Percentiles rank a stretch among this genome's conserved stretches.
These are phyloP conservation scores for Catostomus latipinnis DNA, from an alignment of 2,797 vertebrate genomes.

Conservation along the genomic window DNA sequence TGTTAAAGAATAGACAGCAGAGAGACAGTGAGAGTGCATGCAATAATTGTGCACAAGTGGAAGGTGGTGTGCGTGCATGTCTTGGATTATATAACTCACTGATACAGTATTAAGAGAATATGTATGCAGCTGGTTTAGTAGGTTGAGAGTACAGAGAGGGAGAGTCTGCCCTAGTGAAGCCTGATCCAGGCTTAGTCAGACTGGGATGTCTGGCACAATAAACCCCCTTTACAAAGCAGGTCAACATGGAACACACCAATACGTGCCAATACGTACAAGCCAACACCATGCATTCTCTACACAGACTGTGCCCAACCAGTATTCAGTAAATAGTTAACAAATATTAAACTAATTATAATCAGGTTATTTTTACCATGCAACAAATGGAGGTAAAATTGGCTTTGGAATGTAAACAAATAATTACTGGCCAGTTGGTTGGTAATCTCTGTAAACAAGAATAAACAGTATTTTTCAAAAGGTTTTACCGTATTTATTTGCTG, in stretches of 20 bases:
- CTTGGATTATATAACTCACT: conserved; percentile 36
- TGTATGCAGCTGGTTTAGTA: conserved; percentile 28
- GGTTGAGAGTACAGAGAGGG: conserved; percentile 8
- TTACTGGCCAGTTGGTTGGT: too few species aligned
- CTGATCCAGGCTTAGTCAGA: conserved; percentile 60
- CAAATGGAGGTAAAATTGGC: too few species aligned
- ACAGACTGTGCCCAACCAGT: background rate
- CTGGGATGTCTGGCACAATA: conserved; percentile 43
- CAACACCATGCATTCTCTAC: background rate
- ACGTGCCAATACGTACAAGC: background rate
- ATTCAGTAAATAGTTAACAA: too few species aligned
- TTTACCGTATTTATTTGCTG: too few species aligned
- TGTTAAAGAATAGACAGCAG: background rate
- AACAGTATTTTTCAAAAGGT: too few species aligned
- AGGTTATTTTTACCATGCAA: too few species aligned
- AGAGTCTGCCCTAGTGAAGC: conserved; percentile 34
- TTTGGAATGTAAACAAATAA: too few species aligned
- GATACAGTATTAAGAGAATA: conserved; percentile 40
- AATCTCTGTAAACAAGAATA: too few species aligned
- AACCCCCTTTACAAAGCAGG: conserved; percentile 42
- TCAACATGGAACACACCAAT: conserved; percentile 9
- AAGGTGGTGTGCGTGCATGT: background rate
- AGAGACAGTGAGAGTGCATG: background rate
- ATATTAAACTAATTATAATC: too few species aligned
- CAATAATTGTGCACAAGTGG: background rate